A percentile compares a stretch with the other conserved stretches of the same genome.
These are phyloP conservation scores for Spodoptera littoralis DNA, from an alignment of 2,888 invertebrate species.

Conservation along the genomic window DNA sequence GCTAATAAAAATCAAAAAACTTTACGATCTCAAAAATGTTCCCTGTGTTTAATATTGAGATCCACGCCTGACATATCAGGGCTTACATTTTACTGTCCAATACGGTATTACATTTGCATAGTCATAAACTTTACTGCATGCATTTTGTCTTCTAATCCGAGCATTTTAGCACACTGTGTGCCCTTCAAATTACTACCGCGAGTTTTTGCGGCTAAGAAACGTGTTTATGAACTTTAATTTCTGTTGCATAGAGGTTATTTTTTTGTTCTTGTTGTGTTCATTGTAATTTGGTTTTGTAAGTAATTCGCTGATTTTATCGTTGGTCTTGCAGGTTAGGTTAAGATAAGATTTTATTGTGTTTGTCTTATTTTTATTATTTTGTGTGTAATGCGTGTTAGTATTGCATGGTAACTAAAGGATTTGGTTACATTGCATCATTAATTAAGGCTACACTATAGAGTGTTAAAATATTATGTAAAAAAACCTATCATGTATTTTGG, in stretches of 20 bases:
- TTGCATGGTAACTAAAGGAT: conserved; percentile 43
- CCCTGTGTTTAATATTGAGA: conserved; percentile 65
- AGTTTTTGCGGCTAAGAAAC: not conserved
- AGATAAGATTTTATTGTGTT: conserved; percentile 64
- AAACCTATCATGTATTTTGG: no score
- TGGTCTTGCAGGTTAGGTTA: conserved; percentile 64
- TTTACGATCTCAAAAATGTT: conserved; percentile 61
- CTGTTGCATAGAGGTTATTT: not conserved
- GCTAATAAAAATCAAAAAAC: conserved; percentile 57
- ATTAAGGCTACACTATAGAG: no score
- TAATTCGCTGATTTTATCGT: conserved; percentile 64
- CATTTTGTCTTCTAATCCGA: conserved; percentile 82
- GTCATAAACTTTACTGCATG: conserved; percentile 86
- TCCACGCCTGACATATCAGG: conserved; percentile 71
- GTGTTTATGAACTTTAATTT: not conserved
- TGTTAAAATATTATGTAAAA: no score
- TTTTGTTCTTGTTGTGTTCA: conserved; percentile 4
- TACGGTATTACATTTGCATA: conserved; percentile 84
- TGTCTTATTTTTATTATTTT: conserved; percentile 54
- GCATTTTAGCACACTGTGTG: conserved; percentile 71
- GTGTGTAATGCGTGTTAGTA: conserved; percentile 41
- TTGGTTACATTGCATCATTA: no score
- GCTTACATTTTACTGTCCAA: conserved; percentile 81
- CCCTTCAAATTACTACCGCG: conserved; percentile 48
- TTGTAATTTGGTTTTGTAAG: conserved; percentile 32